Conservation (phyloP, 1,140 invertebrate species). For the Mizuhopecten yessoensis region DNA sequence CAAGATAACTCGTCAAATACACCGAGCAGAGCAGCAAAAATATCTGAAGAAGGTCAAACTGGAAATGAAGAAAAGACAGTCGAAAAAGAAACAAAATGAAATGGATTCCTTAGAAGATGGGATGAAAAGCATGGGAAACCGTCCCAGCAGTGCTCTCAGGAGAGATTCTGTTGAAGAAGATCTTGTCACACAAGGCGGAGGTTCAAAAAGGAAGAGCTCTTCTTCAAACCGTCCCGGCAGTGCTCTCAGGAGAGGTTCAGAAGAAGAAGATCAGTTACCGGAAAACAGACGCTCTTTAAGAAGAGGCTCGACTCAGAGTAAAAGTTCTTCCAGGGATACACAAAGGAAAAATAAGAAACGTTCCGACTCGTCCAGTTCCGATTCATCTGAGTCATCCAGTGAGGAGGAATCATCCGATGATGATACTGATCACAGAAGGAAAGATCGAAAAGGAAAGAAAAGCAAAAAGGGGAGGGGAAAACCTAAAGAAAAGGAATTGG, state of each 20-base stretch:
- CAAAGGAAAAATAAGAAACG: neutral
- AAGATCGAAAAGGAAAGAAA: slow-evolving; percentile 42
- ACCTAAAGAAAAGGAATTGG: slow-evolving; percentile 52
- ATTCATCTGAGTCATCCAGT: neutral
- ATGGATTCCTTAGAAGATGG: slow-evolving; percentile 40
- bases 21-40: slow-evolving; percentile 55
- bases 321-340: neutral
- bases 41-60: slow-evolving; percentile 65
- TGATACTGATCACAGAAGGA: slow-evolving; percentile 41
- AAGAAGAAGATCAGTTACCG: neutral
- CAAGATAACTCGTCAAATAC: slow-evolving; percentile 8
- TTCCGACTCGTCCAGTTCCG: neutral
- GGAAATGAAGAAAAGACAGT: slow-evolving; percentile 52
- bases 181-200: neutral
- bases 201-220: slow-evolving; percentile 39
- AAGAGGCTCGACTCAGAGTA: neutral
- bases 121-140: neutral
- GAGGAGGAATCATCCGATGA: slow-evolving; percentile 41
- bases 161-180: neutral
- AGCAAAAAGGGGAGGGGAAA: slow-evolving; percentile 34
- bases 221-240: too few relatives aligned
- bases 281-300: neutral
- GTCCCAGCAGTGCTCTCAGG: neutral
- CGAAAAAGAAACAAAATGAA: slow-evolving; percentile 53
- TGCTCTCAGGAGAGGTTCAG: too few relatives aligned